Evolutionary conservation across 2,797 vertebrate genomes (phyloP), one percentile per base, ranked within the genome.

Genomic region (Gobionotothen gibberifrons): DNA sequence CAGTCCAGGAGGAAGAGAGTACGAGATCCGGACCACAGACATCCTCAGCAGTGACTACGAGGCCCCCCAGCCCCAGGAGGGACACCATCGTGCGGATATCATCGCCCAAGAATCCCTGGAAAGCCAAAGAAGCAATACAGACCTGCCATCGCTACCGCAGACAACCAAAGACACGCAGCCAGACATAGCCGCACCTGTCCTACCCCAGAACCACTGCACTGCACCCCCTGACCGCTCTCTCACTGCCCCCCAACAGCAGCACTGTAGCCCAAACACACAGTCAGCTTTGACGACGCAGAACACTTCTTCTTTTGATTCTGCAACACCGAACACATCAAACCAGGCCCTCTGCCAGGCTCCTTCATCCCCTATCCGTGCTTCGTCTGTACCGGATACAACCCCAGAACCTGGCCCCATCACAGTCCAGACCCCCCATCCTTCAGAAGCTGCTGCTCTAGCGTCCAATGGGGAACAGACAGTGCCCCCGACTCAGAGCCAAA

Each of bases 1-100:
- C 59, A 89, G 89, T 82, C 85, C 89, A 70, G 89, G 82, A 76
- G 82, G 76, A n/a, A 85, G 81, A 56, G 93, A 93, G 32, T 87
- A 86, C 46, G 91, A 93, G 61, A 89, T 92, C 61, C 88, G 90
- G 56, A 92, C 92, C 54, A 94, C 90, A 36, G 93, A 94, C 73
- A 91, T 93, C 62, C 82, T 92, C 36, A 80, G 85, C 84, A 86
- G 82, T 56, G 91, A 92, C 87, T 90, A 72, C 17, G 88, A 86
- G 15, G 39, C 68, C 0, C 17, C 87, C 3, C 84, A 72, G 43
- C 39, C 84, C 4, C 90, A 85, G 39, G 83, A 92, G 5, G 74
- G 68, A 64, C 84, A 44, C 1, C 77, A 46, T 44, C 47, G 26
- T 26, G 36, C 55, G 11, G 56, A 67, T 11, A 69, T 29, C 2